Evolutionary conservation across 1,140 invertebrate genomes (phyloP), one percentile per base, ranked within the genome.

Genomic region (Drosophila lini): DNA sequence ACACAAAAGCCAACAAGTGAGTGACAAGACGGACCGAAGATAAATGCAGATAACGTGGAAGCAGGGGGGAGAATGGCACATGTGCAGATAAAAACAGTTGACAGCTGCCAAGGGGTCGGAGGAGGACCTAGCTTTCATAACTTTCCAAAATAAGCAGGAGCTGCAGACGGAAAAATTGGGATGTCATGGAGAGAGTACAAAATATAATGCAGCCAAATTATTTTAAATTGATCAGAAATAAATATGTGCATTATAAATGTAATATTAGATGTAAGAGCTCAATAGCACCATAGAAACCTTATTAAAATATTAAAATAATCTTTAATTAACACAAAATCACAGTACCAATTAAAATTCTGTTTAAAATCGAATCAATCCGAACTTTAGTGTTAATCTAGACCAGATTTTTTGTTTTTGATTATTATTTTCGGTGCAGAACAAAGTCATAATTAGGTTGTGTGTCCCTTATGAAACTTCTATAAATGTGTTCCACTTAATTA

Each of bases 1-100:
- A 15, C 50, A 53, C 50, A 48, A 34, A 41, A 58, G 68, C 52
- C 42, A 68, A 70, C 68, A 71, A 71, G 68, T 58, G 65, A 71
- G 34, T 71, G 68, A 71, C 65, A 71, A 70, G 65, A 34, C 65
- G 25, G 25, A 36, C 22, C 44, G 11, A 36, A 70, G 65, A 58
- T 70, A 57, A 69, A 71, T 57, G 64, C 41, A 22, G 48, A 65
- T 25, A 45, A 40, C 19, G 41, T 3, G 11, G 15, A 42, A 31
- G 15, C 45, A 41, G 15, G 3, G 4, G 44, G 16, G n/a, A 10
- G 44, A 41, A 25, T 50, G 34, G 36, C 61, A 68, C 44, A 65
- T 36, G 28, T 50, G 64, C 64, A 68, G 44, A 67, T 50, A 52
- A 34, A 32, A 65, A 67, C 64, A 28, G 36, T 65, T 52, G 61